A percentile compares a stretch with the other conserved stretches of the same genome.
phyloP scores from a whole-genome alignment of 2,888 invertebrate species.

The Muscina levida region DNA sequence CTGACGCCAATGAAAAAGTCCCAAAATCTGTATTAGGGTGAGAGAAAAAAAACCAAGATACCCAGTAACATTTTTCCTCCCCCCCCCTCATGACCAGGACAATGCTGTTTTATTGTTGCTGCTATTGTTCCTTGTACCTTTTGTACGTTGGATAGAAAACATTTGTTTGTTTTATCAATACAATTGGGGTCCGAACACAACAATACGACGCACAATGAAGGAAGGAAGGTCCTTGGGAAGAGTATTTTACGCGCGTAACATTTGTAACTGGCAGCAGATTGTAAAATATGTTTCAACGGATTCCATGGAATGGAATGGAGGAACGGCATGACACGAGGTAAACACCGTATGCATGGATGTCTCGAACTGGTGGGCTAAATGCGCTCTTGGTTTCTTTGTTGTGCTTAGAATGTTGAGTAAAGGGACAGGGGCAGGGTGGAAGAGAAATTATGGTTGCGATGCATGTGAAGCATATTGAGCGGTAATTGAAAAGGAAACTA shows the following conservation, averaged over 20 bases:
- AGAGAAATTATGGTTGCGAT: constrained; percentile 1
- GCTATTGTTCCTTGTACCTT: constrained; percentile 4
- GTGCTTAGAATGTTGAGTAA: too few relatives aligned
- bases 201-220: constrained; percentile 6
- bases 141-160: constrained; percentile 23
- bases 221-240: constrained; percentile 37
- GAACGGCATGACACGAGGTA: not conserved
- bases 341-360: not conserved
- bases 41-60: constrained; percentile 45
- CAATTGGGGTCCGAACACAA: constrained; percentile 52
- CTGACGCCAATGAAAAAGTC: constrained; percentile 57
- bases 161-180: constrained; percentile 61
- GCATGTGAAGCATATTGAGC: constrained; percentile 33
- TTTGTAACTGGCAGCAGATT: constrained; percentile 65
- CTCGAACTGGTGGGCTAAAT: not conserved
- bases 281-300: constrained; percentile 29
- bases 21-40: constrained; percentile 3
- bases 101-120: constrained; percentile 31
- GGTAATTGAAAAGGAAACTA: constrained; percentile 10
- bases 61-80: constrained; percentile 46
- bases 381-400: too few relatives aligned
- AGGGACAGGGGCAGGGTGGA: not conserved
- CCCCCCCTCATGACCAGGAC: constrained; percentile 2
- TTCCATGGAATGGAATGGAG: not conserved
- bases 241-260: constrained; percentile 59